phyloP scores from a whole-genome alignment of 2,888 invertebrate species.

The Atethmia centrago region DNA sequence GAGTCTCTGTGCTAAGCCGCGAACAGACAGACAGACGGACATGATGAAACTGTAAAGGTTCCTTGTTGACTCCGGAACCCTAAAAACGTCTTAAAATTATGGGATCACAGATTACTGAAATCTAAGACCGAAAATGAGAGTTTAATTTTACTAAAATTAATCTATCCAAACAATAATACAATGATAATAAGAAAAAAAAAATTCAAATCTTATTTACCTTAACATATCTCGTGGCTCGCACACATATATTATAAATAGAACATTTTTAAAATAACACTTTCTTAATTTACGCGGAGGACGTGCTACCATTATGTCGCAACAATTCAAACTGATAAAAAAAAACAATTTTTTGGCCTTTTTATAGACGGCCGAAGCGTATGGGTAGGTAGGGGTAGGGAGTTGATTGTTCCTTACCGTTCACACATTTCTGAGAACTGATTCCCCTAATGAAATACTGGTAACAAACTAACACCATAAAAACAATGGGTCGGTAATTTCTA shows the following conservation, averaged over 20 bases:
- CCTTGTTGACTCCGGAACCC: too few relatives aligned
- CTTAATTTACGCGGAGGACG: not conserved
- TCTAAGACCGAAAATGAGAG: too few relatives aligned
- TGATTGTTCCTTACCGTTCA: not conserved
- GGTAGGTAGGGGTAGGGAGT: slow-evolving; percentile 9
- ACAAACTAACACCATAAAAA: not conserved
- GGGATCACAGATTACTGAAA: too few relatives aligned
- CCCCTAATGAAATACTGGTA: not conserved
- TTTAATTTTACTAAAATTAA: too few relatives aligned
- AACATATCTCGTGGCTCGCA: not conserved
- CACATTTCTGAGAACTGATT: slow-evolving; percentile 9
- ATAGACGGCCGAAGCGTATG: not conserved
- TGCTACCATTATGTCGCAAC: not conserved
- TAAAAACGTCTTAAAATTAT: too few relatives aligned
- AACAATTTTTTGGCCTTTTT: not conserved
- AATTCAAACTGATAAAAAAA: not conserved
- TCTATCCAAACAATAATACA: not conserved
- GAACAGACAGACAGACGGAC: too few relatives aligned
- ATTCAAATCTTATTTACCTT: not conserved
- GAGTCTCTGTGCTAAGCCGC: too few relatives aligned
- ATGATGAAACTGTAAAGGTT: too few relatives aligned
- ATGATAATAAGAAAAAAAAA: not conserved
- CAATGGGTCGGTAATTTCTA: slow-evolving; percentile 23
- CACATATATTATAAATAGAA: not conserved
- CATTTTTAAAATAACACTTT: not conserved